Evolutionary conservation across 2,888 invertebrate genomes (phyloP), one percentile per base, ranked within the genome.

Genomic region (Melanargia galathea): DNA sequence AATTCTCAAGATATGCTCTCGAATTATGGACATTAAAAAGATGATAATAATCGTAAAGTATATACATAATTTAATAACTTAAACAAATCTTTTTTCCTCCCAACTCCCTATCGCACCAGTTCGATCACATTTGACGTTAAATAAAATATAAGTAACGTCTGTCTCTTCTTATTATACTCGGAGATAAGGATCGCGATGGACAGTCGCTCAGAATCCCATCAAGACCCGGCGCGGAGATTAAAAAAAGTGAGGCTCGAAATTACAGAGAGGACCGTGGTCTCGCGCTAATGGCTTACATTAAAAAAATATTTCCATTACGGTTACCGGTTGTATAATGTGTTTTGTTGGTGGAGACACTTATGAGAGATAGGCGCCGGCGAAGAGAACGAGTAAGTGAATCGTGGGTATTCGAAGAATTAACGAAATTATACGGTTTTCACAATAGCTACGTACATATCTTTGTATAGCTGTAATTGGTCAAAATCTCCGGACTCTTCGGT

Each of bases 101-200:
- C 74, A 75, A 74, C 73, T 75, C 61, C 79, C 89, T 90, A 90
- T 90, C 90, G 73, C 69, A 75, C 76, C 82, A 84, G 77, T 85
- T 88, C 82, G 87, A 91, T 91, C 91, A 85, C 80, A 79, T 81
- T 81, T 84, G 89, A 88, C 84, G 79, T 89, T 87, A 86, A 88
- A 90, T 90, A 89, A 90, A 90, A 89, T 90, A 86, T 90, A 90
- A 88, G 87, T 85, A 82, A 89, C 82, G 88, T 90, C 88, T 87
- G 89, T 90, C 89, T 88, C 85, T 84, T 88, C 86, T 87, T 90
- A 90, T 90, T 90, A 90, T 87, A 78, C 84, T 77, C 71, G 67
- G 72, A 86, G 91, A 91, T 91, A 90, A 87, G 84, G 77, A 90
- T 90, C 90, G 73, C 80, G 79, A 88, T 83, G 87, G 89, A 89